Base-by-base conservation (phyloP, 1,140 invertebrate genomes). In the Diachasmimorpha longicaudata region DNA sequence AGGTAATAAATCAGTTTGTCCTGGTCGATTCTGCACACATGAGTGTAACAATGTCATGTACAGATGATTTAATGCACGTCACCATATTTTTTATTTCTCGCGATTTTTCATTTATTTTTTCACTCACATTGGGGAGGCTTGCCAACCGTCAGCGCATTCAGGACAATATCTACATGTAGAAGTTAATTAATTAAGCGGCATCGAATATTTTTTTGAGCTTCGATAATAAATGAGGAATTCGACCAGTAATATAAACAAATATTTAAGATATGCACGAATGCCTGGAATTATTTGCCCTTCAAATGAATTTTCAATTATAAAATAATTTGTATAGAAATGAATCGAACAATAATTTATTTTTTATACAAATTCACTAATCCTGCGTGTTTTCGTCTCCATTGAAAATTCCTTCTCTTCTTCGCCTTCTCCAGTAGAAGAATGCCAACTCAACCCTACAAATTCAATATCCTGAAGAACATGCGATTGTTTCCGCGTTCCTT, bases 1-100 rank as follows among this genome's bases (percentile, higher is more conserved):
- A 25, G 58, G 58, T 63, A 63, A 25, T 63, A 63, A 63, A 63
- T 63, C 58, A 63, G 58, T 63, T 63, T 63, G 58, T 63, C 58
- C 58, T 63, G 58, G 4, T 63, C 19, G 58, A 31, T 63, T 11
- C 58, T 63, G 23, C 11, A 63, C 31, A 63, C 58, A 63, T 63
- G 13, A 25, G 23, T 63, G 31, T 63, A 63, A 63, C 58, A 63
- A 63, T 63, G 58, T 63, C 19, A 9, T 63, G 58, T 23, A 11
- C 19, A 31, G 23, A 63, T 63, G 58, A 63, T 63, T 63, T 63
- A 63, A 63, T 63, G 23, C 19, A 23, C 48, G 44, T 46, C 48
- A 11, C 21, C 1, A 31, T 13, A 14, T 42, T 10, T 10, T 13
- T 42, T 10, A 9, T 13, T 4, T 42, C 13, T 10, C 39, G 39